Conservation (phyloP, 2,797 vertebrate genomes). For the Kryptolebias ocellatus region DNA sequence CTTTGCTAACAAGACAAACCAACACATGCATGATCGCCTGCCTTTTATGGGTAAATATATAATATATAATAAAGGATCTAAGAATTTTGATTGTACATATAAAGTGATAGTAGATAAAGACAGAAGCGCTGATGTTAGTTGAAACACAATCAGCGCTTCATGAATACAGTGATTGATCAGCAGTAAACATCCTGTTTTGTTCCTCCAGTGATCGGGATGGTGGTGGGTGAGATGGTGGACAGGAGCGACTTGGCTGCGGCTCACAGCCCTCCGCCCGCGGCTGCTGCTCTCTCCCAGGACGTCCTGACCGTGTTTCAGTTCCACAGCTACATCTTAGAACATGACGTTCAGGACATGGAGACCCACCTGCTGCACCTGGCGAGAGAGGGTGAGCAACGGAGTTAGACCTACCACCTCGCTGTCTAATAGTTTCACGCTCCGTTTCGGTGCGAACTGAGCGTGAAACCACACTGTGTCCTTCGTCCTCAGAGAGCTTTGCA, state of each 20-base stretch:
- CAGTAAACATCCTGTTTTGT: neutral
- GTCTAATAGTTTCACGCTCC: neutral
- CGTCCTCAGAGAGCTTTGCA: constrained; percentile 81
- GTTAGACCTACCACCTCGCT: neutral
- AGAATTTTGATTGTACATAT: no score
- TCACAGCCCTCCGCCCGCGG: constrained; percentile 53
- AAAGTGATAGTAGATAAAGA: no score
- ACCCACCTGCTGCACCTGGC: constrained; percentile 88
- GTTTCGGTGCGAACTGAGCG: neutral
- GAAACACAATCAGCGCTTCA: no score
- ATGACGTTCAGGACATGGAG: constrained; percentile 87
- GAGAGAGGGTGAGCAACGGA: constrained; percentile 85
- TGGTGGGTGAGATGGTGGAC: constrained; percentile 93
- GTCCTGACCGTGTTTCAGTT: constrained; percentile 96
- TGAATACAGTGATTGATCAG: no score
- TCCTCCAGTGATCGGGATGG: constrained; percentile 84
- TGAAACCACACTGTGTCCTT: constrained; percentile 11
- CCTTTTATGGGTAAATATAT: no score
- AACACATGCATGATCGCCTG: no score
- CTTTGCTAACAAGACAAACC: no score
- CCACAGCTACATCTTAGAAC: constrained; percentile 86
- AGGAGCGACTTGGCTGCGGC: constrained; percentile 79
- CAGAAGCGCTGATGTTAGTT: no score
- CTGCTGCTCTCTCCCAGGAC: constrained; percentile 84
- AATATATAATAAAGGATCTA: no score